Base-by-base conservation (phyloP, 1,140 invertebrate genomes). In the Lamellibrachia luymesi region DNA sequence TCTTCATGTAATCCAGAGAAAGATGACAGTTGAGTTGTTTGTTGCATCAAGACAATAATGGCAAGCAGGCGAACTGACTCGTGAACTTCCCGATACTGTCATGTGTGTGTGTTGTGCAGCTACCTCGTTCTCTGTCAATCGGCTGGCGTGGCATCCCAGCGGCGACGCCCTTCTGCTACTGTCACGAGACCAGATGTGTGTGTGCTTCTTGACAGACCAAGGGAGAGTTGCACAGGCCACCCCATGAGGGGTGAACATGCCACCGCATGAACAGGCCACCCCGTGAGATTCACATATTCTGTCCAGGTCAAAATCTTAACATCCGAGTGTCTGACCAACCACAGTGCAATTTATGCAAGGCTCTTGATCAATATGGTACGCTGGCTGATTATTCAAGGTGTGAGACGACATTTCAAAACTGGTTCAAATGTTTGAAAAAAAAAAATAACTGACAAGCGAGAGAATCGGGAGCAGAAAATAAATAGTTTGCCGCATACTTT, bases 181-280 rank as follows among this genome's bases (percentile, higher is more conserved):
- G 22, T 95, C 95, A 25, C 95, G 95, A 92, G 95, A 96, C 90
- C 95, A 96, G 94, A 96, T 96, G 96, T 96, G 95, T 94, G 95
- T 96, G 10, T 96, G 95, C 92, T 95, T 95, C 93, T 93, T 95
- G 6, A 93, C 94, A 17, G 94, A 90, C 64, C 64, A 80, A 80
- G 64, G 64, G 13, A 80, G 64, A 25, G 92, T 13, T 6, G 91
- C 7, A 80, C 64, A 80, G 64, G 64, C 64, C 64, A 80, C 64
- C 64, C 64, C 64, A 80, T 80, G 64, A 80, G 64, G 64, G 64
- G 64, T 17, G 13, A 10, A 8, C 64, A 80, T 6, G 64, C 2
- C 1, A 38, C 38, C 38, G 38, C 38, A 38, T 80, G 52, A 6
- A 56, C 52, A 56, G 52, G 52, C 64, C 64, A 80, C 13, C 64